A percentile compares a stretch with the other conserved stretches of the same genome.
These are phyloP conservation scores for Euwallacea similis DNA, from an alignment of 1,140 invertebrate species.

Conservation along the genomic window DNA sequence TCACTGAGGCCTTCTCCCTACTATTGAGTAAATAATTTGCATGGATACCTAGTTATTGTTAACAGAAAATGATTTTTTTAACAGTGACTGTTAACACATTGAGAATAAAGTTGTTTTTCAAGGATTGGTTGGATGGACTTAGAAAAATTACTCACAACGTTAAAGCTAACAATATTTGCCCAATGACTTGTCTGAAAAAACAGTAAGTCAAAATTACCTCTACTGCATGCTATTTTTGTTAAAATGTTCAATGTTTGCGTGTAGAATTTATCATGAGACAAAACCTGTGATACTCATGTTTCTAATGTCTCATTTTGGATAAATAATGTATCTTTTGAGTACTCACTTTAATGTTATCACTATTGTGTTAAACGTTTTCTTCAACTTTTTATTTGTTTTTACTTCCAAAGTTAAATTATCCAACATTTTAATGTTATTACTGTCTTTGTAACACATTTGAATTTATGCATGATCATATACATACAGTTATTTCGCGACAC, in stretches of 20 bases:
- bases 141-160: slow-evolving; percentile 96
- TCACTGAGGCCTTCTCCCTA: too few relatives aligned
- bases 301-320: background rate
- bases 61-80: too few relatives aligned
- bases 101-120: slow-evolving; percentile 48
- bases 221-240: slow-evolving; percentile 36
- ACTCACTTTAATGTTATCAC: slow-evolving; percentile 1
- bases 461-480: too few relatives aligned
- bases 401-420: too few relatives aligned
- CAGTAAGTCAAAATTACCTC: slow-evolving; percentile 79
- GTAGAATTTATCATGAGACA: background rate
- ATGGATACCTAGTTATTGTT: too few relatives aligned
- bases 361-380: background rate
- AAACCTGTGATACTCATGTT: background rate
- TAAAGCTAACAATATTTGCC: slow-evolving; percentile 98
- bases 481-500: too few relatives aligned
- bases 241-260: slow-evolving; percentile 10
- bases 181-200: slow-evolving; percentile 98
- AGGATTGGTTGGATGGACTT: slow-evolving; percentile 94
- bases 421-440: too few relatives aligned
- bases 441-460: too few relatives aligned
- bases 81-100: too few relatives aligned
- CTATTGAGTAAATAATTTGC: too few relatives aligned
- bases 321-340: background rate
- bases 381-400: too few relatives aligned